Evolutionary conservation across 2,113 vertebrate genomes (phyloP).

Genomic region (Eurypyga helias): DNA sequence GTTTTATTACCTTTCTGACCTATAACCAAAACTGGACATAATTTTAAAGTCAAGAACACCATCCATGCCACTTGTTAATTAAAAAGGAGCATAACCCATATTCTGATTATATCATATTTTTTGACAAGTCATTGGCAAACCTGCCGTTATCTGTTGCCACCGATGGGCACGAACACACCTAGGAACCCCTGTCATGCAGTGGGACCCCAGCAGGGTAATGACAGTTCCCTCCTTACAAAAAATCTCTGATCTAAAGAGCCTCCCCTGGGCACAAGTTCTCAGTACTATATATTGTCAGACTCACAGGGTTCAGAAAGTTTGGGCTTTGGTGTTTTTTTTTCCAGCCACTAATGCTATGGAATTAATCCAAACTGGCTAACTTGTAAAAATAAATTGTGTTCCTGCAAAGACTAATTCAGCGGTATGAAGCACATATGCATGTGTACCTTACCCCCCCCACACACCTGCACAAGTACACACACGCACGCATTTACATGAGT

Average conservation of each 20-base stretch:
- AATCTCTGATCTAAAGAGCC: neutral
- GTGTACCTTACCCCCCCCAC: neutral
- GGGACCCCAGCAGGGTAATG: neutral
- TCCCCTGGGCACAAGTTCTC: neutral
- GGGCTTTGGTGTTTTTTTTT: neutral
- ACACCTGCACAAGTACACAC: conserved; percentile 58
- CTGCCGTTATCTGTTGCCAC: neutral
- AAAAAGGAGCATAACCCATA: neutral
- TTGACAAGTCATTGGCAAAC: neutral
- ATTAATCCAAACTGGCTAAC: neutral
- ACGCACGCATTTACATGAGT: conserved; percentile 13
- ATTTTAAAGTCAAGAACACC: neutral
- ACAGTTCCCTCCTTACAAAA: neutral
- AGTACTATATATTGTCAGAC: neutral
- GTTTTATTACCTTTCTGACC: neutral
- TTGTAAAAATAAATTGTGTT: neutral
- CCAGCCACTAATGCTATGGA: neutral
- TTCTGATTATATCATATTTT: neutral
- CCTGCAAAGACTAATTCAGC: conserved; percentile 6
- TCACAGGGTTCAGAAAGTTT: neutral
- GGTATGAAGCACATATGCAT: neutral
- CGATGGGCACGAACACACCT: neutral
- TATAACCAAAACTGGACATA: neutral
- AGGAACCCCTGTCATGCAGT: rapidly evolving
- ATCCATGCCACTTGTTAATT: neutral